These are phyloP conservation scores for Tetramorium alpestre DNA, from an alignment of 1,140 invertebrate species.

Conservation along the genomic window DNA sequence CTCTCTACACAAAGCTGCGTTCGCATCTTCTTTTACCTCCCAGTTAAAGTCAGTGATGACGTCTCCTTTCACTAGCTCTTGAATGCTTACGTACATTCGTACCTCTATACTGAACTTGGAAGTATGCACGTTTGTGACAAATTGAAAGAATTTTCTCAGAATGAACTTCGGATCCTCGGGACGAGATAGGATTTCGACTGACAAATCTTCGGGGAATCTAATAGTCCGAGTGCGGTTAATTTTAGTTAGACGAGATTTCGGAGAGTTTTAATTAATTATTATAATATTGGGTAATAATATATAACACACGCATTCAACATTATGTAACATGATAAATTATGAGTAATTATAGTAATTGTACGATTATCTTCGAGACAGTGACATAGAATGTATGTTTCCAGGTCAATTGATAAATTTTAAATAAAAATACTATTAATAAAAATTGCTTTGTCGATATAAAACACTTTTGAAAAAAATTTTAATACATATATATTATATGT, in stretches of 20 bases:
- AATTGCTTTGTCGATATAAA: neutral
- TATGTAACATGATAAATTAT: neutral
- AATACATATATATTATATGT: neutral
- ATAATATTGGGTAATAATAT: neutral
- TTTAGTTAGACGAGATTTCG: neutral
- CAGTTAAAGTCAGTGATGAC: slow-evolving; percentile 55
- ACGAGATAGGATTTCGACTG: neutral
- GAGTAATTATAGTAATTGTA: neutral
- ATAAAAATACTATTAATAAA: neutral
- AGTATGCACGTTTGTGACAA: neutral
- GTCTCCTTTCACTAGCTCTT: slow-evolving; percentile 62
- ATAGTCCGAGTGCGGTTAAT: slow-evolving; percentile 1
- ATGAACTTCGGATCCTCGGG: neutral
- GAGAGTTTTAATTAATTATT: neutral
- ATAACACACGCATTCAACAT: neutral
- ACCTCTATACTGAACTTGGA: slow-evolving; percentile 6
- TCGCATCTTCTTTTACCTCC: slow-evolving; percentile 28
- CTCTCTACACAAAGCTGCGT: neutral
- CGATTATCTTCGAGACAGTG: neutral
- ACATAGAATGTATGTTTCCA: neutral
- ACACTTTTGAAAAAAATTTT: neutral
- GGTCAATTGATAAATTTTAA: neutral
- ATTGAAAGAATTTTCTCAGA: slow-evolving; percentile 27
- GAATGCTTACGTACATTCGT: slow-evolving; percentile 48
- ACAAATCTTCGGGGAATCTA: slow-evolving; percentile 40